Evolutionary conservation across 2,113 vertebrate genomes (phyloP).

Genomic region (Tragelaphus strepsiceros): DNA sequence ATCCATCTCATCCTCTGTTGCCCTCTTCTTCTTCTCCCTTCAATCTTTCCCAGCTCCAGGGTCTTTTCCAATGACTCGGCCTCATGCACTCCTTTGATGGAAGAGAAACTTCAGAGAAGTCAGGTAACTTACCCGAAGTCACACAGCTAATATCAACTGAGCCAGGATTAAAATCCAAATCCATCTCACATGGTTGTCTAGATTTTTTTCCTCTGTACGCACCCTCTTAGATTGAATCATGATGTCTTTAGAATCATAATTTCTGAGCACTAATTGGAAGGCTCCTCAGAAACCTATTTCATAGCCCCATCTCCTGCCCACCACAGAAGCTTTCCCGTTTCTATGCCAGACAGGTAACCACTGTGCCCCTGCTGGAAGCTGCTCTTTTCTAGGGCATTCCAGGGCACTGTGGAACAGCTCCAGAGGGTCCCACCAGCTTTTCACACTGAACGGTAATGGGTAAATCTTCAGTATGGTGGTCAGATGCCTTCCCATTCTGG

Average conservation of each 20-base stretch:
- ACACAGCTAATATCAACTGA: background rate
- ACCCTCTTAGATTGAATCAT: background rate
- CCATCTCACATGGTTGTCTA: background rate
- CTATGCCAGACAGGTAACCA: background rate
- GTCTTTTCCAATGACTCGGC: background rate
- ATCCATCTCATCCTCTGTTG: background rate
- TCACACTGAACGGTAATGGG: background rate
- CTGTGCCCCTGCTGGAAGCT: background rate
- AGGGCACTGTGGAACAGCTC: background rate
- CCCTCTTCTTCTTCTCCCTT: background rate
- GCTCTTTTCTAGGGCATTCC: background rate
- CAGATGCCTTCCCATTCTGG: background rate
- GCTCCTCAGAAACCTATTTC: background rate
- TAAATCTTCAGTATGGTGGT: background rate
- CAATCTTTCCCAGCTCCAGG: background rate
- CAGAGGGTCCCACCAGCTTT: background rate
- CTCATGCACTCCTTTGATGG: background rate
- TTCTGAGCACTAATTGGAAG: background rate
- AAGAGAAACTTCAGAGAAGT: conserved; percentile 34
- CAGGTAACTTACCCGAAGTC: background rate
- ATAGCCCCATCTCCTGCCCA: background rate
- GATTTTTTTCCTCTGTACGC: background rate
- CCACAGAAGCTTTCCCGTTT: background rate
- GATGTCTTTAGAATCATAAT: background rate
- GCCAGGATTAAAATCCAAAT: background rate